phyloP scores from a whole-genome alignment of 2,888 invertebrate species.

The Dichetophora obliterata region DNA sequence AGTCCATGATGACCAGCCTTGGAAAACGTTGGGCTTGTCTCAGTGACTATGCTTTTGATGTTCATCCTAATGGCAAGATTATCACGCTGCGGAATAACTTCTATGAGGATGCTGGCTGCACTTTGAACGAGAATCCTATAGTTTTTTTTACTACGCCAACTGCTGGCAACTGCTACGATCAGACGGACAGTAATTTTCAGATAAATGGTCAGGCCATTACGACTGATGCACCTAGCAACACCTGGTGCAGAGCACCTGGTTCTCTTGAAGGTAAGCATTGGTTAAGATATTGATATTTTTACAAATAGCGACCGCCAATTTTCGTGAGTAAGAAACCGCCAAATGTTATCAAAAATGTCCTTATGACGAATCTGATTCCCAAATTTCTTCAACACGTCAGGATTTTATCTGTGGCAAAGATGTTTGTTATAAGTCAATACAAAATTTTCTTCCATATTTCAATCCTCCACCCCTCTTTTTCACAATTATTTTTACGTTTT shows the following conservation, averaged over 20 bases:
- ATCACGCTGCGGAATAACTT: slow-evolving; percentile 74
- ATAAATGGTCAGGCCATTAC: slow-evolving; percentile 75
- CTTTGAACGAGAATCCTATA: slow-evolving; percentile 71
- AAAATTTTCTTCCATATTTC: no score
- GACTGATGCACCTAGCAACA: slow-evolving; percentile 78
- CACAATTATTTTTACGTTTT: no score
- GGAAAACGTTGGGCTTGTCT: slow-evolving; percentile 76
- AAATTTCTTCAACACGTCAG: no score
- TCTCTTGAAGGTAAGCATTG: slow-evolving; percentile 71
- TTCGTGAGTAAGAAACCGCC: no score
- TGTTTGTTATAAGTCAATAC: no score
- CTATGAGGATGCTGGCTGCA: slow-evolving; percentile 72
- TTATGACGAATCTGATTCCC: no score
- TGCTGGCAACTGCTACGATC: slow-evolving; percentile 74
- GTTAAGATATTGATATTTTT: no score
- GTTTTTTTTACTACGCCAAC: slow-evolving; percentile 50
- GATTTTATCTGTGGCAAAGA: no score
- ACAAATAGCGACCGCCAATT: no score
- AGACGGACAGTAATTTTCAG: slow-evolving; percentile 74
- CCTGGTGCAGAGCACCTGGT: slow-evolving; percentile 76
- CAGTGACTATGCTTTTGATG: slow-evolving; percentile 76
- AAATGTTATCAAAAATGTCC: no score
- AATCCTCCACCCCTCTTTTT: no score
- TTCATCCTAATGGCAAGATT: slow-evolving; percentile 75
- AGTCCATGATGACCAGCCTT: slow-evolving; percentile 78